Conservation (phyloP, 2,797 vertebrate species). For the Brachymystax lenok region DNA sequence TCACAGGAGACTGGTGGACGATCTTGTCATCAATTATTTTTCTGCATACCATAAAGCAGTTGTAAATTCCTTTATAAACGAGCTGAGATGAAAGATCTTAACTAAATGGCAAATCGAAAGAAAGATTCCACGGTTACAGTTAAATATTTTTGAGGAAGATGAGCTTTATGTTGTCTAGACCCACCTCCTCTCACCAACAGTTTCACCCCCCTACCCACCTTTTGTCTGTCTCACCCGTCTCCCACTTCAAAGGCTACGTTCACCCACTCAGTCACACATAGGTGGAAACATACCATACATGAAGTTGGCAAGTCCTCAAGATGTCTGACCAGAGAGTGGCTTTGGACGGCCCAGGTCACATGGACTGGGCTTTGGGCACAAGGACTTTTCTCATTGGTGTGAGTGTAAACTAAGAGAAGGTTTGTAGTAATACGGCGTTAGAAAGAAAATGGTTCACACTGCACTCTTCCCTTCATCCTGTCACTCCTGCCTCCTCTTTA, state of each 20-base stretch:
- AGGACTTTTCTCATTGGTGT: conserved; percentile 46
- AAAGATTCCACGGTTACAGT: neutral
- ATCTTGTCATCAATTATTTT: neutral
- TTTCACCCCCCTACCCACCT: neutral
- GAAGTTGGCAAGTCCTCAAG: conserved; percentile 13
- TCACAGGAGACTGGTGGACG: conserved; percentile 31
- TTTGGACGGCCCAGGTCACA: conserved; percentile 43
- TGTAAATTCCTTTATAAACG: neutral
- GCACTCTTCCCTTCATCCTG: conserved; percentile 46
- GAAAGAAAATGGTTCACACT: conserved; percentile 47
- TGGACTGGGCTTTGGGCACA: conserved; percentile 41
- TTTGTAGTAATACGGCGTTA: conserved; percentile 37
- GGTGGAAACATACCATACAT: conserved; percentile 5
- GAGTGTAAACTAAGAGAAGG: conserved; percentile 45
- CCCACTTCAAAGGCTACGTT: conserved; percentile 5
- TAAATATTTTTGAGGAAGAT: neutral
- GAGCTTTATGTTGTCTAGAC: neutral
- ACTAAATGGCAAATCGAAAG: neutral
- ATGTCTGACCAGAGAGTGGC: conserved; percentile 36
- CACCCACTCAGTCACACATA: conserved; percentile 21
- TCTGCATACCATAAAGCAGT: neutral
- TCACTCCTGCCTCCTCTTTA: conserved; percentile 27
- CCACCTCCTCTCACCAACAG: neutral
- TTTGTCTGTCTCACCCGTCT: neutral
- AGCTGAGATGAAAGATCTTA: neutral